Percentiles rank a stretch among this genome's conserved stretches.
Evolutionary conservation across 1,140 invertebrate genomes (phyloP).

Genomic region (Piezodorus guildinii): DNA sequence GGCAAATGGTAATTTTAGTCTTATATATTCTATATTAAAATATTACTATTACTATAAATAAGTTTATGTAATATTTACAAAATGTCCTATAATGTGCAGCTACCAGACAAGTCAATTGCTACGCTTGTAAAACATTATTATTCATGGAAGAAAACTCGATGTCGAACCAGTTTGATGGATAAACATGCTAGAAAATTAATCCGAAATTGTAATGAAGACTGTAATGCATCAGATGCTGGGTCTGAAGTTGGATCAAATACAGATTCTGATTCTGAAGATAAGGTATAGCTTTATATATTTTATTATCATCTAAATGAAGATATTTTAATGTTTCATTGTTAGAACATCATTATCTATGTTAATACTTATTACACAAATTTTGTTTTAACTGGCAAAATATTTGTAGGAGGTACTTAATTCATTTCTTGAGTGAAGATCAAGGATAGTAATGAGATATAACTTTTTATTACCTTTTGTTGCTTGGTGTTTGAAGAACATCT

Average conservation of each 20-base stretch:
- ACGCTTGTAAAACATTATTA: constrained; percentile 97
- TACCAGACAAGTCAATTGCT: constrained; percentile 93
- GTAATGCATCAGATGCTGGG: constrained; percentile 56
- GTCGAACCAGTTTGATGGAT: constrained; percentile 87
- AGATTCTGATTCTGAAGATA: constrained; percentile 77
- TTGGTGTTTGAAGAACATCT: too few species aligned
- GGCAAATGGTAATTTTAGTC: constrained; percentile 73
- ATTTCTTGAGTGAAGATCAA: too few species aligned
- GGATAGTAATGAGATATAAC: too few species aligned
- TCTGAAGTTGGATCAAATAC: constrained; percentile 64
- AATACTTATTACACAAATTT: too few species aligned
- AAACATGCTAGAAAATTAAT: constrained; percentile 60
- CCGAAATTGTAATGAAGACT: constrained; percentile 39
- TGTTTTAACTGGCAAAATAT: too few species aligned
- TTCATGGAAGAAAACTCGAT: constrained; percentile 92
- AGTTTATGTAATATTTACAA: neutral
- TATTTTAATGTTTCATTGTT: too few species aligned
- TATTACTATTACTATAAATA: neutral
- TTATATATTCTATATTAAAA: neutral
- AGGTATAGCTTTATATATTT: constrained; percentile 47
- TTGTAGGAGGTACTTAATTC: too few species aligned
- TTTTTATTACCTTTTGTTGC: too few species aligned
- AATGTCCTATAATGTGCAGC: constrained; percentile 40
- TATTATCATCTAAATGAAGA: too few species aligned
- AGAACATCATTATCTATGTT: too few species aligned